A percentile compares a stretch with the other conserved stretches of the same genome.
phyloP scores from a whole-genome alignment of 2,797 vertebrate species.

The Geotria australis region DNA sequence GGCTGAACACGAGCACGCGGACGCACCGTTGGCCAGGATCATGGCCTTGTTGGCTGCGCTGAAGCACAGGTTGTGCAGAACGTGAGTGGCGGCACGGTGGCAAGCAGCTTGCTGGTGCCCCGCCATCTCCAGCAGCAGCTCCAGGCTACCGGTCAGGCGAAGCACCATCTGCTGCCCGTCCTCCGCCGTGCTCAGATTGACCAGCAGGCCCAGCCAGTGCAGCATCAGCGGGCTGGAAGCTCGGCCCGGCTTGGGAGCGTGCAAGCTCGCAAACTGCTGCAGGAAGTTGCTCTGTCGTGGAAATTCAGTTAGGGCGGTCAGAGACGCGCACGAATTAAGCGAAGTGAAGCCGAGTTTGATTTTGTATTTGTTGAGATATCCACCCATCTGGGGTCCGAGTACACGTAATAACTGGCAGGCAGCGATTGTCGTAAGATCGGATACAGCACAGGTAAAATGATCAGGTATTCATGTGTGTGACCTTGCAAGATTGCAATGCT shows the following conservation, averaged over 20 bases:
- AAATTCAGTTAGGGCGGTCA: not conserved
- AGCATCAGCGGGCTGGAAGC: constrained; percentile 9
- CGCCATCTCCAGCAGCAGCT: constrained; percentile 41
- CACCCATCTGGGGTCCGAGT: too few relatives aligned
- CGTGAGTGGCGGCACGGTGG: constrained; percentile 20
- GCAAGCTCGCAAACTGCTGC: constrained; percentile 38
- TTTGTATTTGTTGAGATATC: too few relatives aligned
- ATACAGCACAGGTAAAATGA: too few relatives aligned
- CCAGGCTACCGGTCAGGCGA: constrained; percentile 36
- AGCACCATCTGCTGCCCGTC: constrained; percentile 69
- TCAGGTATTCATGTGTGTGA: too few relatives aligned
- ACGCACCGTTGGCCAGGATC: constrained; percentile 43
- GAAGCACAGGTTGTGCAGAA: constrained; percentile 77
- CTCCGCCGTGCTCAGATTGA: constrained; percentile 39
- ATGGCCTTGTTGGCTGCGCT: constrained; percentile 44
- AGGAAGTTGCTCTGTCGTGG: constrained; percentile 56
- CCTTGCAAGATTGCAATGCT: too few relatives aligned
- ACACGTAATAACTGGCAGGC: too few relatives aligned
- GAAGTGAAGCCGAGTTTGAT: too few relatives aligned
- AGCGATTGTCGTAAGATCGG: too few relatives aligned
- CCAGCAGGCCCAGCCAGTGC: constrained; percentile 52
- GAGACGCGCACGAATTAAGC: too few relatives aligned
- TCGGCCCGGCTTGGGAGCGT: constrained; percentile 22
- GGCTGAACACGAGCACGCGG: too few relatives aligned
- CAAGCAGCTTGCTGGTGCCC: constrained; percentile 14